Evolutionary conservation across 2,888 invertebrate genomes (phyloP).

Genomic region (Harmothoe impar): DNA sequence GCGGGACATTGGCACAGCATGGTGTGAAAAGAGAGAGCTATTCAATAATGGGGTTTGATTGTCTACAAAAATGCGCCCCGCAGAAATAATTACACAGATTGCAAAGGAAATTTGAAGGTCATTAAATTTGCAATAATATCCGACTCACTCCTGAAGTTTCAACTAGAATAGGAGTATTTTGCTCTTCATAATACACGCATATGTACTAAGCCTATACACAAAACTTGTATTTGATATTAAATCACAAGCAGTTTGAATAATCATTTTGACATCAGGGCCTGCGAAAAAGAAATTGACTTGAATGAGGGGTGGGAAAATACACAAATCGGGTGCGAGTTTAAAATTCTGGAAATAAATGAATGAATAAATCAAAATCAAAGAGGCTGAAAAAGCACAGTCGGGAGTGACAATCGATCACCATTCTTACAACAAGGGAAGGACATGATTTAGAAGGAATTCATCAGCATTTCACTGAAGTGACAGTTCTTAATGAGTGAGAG

Average conservation of each 20-base stretch:
- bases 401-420: constrained; percentile 48
- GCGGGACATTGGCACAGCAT: neutral
- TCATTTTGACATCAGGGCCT: too few relatives aligned
- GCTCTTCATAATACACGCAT: too few relatives aligned
- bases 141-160: too few relatives aligned
- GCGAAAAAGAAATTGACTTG: neutral
- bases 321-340: neutral
- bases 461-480: constrained; percentile 56
- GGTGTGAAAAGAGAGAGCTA: neutral
- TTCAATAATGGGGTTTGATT: neutral
- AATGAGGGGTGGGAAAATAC: neutral
- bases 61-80: neutral
- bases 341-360: too few relatives aligned
- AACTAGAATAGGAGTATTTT: too few relatives aligned
- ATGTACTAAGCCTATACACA: too few relatives aligned
- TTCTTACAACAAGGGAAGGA: constrained; percentile 54
- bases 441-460: constrained; percentile 58
- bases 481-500: constrained; percentile 49
- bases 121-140: too few relatives aligned
- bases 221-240: too few relatives aligned
- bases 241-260: too few relatives aligned
- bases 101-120: neutral
- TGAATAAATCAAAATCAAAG: too few relatives aligned
- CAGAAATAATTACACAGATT: neutral
- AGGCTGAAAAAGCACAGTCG: neutral